Evolutionary conservation across 2,888 invertebrate genomes (phyloP), one percentile per base, ranked within the genome.

Genomic region (Acleris literana): DNA sequence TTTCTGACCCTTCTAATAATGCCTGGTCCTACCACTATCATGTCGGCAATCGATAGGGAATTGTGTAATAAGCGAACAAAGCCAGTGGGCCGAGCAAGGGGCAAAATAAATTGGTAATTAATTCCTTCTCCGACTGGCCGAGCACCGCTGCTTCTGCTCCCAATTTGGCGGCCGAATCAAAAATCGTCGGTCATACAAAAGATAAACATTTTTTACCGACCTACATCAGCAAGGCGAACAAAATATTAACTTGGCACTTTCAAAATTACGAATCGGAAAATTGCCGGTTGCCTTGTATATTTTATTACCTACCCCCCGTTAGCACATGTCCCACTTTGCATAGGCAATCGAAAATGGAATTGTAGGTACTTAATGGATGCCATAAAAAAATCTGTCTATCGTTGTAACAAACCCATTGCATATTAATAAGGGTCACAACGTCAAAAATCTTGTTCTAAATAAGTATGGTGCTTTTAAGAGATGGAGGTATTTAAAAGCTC

Each of bases 61-160:
- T 59, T 49, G 55, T 55, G 54, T 54, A 49, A 64, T 63, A 57
- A 57, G 53, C 25, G 60, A 22, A 60, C 59, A 54, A 60, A 60
- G 18, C 49, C 64, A 60, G 49, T 64, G 54, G 53, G 16, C 57
- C 52, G 52, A 52, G 51, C 29, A 51, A 46, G 46, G 57, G 57
- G 39, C 56, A 53, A 66, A 66, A 62, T 62, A 66, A 62, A 66
- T 66, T 61, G 66, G 56, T 66, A 57, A 66, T 62, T 66, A 62
- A 57, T 62, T 66, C 39, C 33, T 56, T 39, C 33, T 57, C 46
- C 56, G 18, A 53, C 22, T 55, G 59, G 54, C 20, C 54, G 29
- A 48, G 51, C 46, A 33, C 51, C 29, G 51, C 4, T 55, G 51
- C 60, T 56, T 43, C 20, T 46, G 53, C n/a, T 49, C 39, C 44